phyloP scores from a whole-genome alignment of 2,113 vertebrate genomes.

The Paedocypris sp. region DNA sequence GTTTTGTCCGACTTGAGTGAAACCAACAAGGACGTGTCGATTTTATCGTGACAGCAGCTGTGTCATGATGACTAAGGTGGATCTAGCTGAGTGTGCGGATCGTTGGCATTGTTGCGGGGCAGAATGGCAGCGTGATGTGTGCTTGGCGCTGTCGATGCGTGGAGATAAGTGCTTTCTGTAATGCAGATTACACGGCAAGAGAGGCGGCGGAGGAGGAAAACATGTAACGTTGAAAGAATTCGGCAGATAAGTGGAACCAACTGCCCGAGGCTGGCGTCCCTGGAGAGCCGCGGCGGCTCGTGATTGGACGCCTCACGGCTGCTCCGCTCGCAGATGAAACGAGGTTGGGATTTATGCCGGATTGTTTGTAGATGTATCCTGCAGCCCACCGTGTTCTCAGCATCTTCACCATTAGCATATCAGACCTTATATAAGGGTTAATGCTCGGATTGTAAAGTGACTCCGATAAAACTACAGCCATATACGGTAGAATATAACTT shows the following conservation, averaged over 20 bases:
- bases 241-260: slow-evolving; percentile 30
- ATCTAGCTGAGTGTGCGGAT: not conserved
- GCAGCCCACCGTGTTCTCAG: not conserved
- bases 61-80: not conserved
- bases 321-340: slow-evolving; percentile 31
- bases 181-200: slow-evolving; percentile 7
- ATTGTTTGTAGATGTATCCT: slow-evolving; percentile 5
- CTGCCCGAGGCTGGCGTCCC: slow-evolving; percentile 20
- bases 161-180: not conserved
- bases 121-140: not conserved
- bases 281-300: slow-evolving; percentile 18
- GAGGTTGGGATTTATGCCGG: slow-evolving; percentile 8
- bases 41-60: not conserved
- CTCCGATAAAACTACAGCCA: no score
- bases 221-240: slow-evolving; percentile 32
- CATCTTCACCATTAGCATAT: slow-evolving; percentile 12
- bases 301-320: slow-evolving; percentile 25
- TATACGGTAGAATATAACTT: no score
- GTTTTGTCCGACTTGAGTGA: not conserved
- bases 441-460: no score
- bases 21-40: not conserved
- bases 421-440: no score
- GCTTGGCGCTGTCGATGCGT: not conserved
- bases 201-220: slow-evolving; percentile 13
- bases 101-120: not conserved